phyloP scores from a whole-genome alignment of 2,797 vertebrate species.

The Clarias fuscus region DNA sequence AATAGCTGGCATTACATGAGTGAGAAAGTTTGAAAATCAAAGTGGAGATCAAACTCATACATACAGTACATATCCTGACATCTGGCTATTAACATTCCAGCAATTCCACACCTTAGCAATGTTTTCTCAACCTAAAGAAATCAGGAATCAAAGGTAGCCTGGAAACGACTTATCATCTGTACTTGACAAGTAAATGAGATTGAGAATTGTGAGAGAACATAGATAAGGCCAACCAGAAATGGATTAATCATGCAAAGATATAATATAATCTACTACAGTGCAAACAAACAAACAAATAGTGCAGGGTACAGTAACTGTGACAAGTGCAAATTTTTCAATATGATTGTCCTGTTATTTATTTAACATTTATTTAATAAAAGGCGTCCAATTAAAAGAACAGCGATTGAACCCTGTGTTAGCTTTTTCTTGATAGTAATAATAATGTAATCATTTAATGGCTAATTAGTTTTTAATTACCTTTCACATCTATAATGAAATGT shows the following conservation, averaged over 20 bases:
- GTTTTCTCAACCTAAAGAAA: slow-evolving; percentile 24
- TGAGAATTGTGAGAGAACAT: slow-evolving; percentile 72
- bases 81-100: slow-evolving; percentile 41
- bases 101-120: slow-evolving; percentile 33
- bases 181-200: slow-evolving; percentile 77
- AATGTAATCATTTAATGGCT: background rate
- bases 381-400: slow-evolving; percentile 3
- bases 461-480: background rate
- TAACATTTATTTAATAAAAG: slow-evolving; percentile 55
- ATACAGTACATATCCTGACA: background rate
- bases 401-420: background rate
- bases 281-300: slow-evolving; percentile 69
- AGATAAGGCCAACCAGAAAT: slow-evolving; percentile 54
- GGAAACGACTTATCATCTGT: slow-evolving; percentile 75
- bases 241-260: slow-evolving; percentile 64
- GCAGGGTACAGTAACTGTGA: slow-evolving; percentile 55
- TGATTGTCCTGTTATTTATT: slow-evolving; percentile 64
- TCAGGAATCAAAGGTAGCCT: background rate
- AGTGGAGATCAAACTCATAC: background rate
- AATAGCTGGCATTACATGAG: background rate
- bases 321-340: slow-evolving; percentile 28
- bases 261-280: slow-evolving; percentile 65
- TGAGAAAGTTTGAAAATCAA: background rate
- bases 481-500: background rate
- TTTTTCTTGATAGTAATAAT: slow-evolving; percentile 5